Evolutionary conservation across 1,140 invertebrate genomes (phyloP), one percentile per base, ranked within the genome.

Genomic region (Antheraea pernyi): DNA sequence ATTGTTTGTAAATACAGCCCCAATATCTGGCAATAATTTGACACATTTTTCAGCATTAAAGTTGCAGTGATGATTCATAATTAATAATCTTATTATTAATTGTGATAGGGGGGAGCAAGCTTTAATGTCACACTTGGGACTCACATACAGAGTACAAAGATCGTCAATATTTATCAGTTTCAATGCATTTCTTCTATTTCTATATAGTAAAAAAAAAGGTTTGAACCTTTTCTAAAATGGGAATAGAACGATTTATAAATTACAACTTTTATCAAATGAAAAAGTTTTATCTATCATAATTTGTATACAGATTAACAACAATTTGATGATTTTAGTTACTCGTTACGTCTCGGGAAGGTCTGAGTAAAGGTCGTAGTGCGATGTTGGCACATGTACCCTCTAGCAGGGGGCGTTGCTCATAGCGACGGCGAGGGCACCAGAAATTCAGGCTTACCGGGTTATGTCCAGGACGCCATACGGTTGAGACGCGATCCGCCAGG

Each of bases 111-210:
- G n/a, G 71, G 80, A 86, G 89, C 74, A 75, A 88, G 86, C 83
- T 86, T 63, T 83, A 92, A 93, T 91, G 88, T 93, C 86, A 84
- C 89, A 92, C 81, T 83, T 92, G 91, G 91, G 91, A 84, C 83
- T 75, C 84, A 92, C 91, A 75, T 37, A 76, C 89, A 81, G 84
- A 86, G 86, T 85, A 87, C 78, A 72, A 37, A 63, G 65, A 65
- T 71, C 63, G 65, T 18, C n/a, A 16, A 66, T 68, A 53, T 59
- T 30, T 42, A 10, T 64, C 46, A 53, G 13, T 53, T 53, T 1
- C 16, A n/a, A 13, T 13, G 16, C 46, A 6, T 53, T 13, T 53
- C 11, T 53, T 53, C 16, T 13, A n/a, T 13, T 53, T 16, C 39
- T 11, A 11, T 42, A 10, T 42, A 4, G 11, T 10, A 42, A 42